Evolutionary conservation across 2,113 vertebrate species (phyloP).

Genomic region (Himantopus leucocephalus): DNA sequence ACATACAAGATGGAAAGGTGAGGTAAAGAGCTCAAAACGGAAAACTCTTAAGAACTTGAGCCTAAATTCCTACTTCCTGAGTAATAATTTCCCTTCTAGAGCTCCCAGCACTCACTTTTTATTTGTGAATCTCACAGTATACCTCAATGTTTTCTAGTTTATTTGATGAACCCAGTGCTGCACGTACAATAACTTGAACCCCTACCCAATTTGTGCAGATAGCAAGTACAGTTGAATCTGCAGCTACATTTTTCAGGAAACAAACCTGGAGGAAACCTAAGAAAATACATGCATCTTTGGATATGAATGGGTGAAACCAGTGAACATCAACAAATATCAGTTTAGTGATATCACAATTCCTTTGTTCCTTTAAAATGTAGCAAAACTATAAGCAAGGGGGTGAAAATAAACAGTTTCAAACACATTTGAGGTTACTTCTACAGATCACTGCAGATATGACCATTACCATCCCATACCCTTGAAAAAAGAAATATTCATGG

Average conservation of each 20-base stretch:
- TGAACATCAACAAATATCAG: neutral
- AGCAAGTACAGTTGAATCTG: neutral
- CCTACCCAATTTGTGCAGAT: neutral
- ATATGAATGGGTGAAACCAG: neutral
- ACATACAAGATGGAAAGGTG: neutral
- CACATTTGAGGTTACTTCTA: neutral
- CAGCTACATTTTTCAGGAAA: neutral
- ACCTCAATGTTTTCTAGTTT: neutral
- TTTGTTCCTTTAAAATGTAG: neutral
- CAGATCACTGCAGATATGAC: neutral
- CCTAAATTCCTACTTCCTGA: neutral
- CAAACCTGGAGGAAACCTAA: neutral
- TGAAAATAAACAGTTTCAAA: neutral
- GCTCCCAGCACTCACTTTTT: neutral
- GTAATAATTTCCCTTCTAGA: neutral
- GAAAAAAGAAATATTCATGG: neutral
- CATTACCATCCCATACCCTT: neutral
- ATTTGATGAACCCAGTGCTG: neutral
- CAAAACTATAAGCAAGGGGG: neutral
- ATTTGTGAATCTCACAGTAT: neutral
- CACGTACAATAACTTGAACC: neutral
- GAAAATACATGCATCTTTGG: neutral
- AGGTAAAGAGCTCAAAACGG: neutral
- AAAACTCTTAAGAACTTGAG: neutral
- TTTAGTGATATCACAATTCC: neutral